A percentile compares a stretch with the other conserved stretches of the same genome.
Evolutionary conservation across 2,113 vertebrate species (phyloP).

Genomic region (Lipophrys pholis): DNA sequence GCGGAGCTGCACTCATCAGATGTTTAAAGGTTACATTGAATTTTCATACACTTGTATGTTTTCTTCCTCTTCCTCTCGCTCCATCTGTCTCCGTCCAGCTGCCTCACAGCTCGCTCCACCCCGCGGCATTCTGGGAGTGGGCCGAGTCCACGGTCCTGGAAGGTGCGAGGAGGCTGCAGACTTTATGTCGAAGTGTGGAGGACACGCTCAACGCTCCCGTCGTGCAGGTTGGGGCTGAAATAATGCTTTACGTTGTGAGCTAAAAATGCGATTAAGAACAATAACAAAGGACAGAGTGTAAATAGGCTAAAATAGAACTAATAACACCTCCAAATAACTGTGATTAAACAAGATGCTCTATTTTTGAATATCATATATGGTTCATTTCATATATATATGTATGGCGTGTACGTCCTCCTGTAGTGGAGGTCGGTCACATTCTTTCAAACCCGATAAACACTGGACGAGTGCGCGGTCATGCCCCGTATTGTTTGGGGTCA

Average conservation of each 20-base stretch:
- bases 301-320: too few species aligned
- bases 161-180: conserved; percentile 73
- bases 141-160: conserved; percentile 81
- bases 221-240: conserved; percentile 78
- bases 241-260: too few species aligned
- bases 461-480: not conserved
- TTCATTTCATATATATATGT: too few species aligned
- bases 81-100: conserved; percentile 78
- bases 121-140: conserved; percentile 87
- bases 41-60: not conserved
- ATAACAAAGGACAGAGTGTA: too few species aligned
- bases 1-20: not conserved
- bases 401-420: not conserved
- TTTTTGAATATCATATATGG: too few species aligned
- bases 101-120: conserved; percentile 83
- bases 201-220: conserved; percentile 80
- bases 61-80: not conserved
- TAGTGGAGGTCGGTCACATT: not conserved
- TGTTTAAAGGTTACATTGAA: not conserved
- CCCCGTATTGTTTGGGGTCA: not conserved
- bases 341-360: too few species aligned
- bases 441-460: conserved; percentile 3
- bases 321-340: too few species aligned
- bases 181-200: conserved; percentile 84
- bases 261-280: too few species aligned